Base-by-base conservation (phyloP, 2,888 invertebrate species). In the Sericinus montela region DNA sequence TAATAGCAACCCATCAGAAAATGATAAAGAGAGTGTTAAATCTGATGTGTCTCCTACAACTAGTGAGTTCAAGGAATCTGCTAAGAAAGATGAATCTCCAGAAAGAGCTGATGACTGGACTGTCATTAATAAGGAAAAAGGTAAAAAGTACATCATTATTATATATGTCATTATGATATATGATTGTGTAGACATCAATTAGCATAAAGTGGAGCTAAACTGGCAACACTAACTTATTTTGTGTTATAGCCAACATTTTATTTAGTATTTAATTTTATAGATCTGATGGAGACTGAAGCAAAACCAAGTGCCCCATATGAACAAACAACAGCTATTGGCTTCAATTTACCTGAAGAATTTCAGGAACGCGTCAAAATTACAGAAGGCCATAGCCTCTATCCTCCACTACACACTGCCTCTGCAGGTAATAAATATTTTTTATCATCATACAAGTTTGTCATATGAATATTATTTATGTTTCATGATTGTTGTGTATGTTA, bases 81-180 rank as follows among this genome's bases (percentile, higher is more conserved):
- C 56, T 8, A 57, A 60, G 44, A 73, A 71, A 39, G 78, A 79
- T 45, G 60, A 62, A 4, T 72, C 77, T 1, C 64, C 71, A 1
- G 81, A 83, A 14, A 81, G 74, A 56, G 67, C 53, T 48, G 84
- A 83, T 51, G 85, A 68, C 13, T 81, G 84, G 79, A 86, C 85
- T 8, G 59, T 86, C 56, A 83, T 87, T 51, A 81, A 80, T 42
- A 75, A 76, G 30, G 82, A 82, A 7, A 81, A 75, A 69, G 84
- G 84, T 84, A 69, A 29, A 13, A 8, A 25, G 25, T 1, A 25
- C 25, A 7, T 25, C 7, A 25, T 25, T 7, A 25, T 23, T 23
- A 23, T 23, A 23, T 23, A 23, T 6, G 6, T 23, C 3, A 5
- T 5, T 6, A 23, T 23, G 6, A 23, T n/a, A n/a, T n/a, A n/a